Evolutionary conservation across 2,888 invertebrate genomes (phyloP).

Genomic region (Drosophila paramelanica): DNA sequence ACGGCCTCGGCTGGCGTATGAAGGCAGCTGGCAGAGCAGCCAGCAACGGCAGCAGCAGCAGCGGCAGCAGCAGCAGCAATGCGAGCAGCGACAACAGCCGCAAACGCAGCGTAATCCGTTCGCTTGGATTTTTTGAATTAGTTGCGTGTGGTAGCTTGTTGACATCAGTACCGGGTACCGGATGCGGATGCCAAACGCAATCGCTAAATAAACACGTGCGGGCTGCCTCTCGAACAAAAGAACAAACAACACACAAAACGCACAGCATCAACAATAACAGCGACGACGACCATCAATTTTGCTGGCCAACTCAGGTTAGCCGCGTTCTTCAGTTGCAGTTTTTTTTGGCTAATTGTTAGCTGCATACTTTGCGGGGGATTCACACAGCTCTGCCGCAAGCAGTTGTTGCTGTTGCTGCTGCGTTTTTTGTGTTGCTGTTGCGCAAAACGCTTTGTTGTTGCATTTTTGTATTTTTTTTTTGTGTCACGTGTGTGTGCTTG

Average conservation of each 20-base stretch:
- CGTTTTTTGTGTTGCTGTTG: constrained; percentile 31
- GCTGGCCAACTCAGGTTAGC: constrained; percentile 4
- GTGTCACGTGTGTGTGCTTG: constrained; percentile 32
- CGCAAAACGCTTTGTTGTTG: constrained; percentile 2
- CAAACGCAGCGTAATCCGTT: constrained; percentile 78
- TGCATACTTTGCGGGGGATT: neutral
- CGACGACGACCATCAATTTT: too few species aligned
- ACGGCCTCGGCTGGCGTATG: neutral
- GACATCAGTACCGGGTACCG: constrained; percentile 82
- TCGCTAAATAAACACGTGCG: constrained; percentile 53
- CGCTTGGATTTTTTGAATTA: constrained; percentile 81
- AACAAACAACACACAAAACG: neutral
- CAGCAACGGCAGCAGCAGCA: constrained; percentile 24
- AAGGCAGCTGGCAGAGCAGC: constrained; percentile 17
- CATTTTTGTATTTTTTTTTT: constrained; percentile 12
- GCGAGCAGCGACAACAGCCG: constrained; percentile 24
- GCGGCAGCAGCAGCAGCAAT: constrained; percentile 29
- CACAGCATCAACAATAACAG: constrained; percentile 11
- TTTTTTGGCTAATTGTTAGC: constrained; percentile 11
- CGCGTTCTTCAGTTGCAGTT: neutral
- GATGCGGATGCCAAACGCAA: constrained; percentile 71
- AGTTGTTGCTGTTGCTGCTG: constrained; percentile 10
- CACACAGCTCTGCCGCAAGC: neutral
- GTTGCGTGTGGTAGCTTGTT: constrained; percentile 83
- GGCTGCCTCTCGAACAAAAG: constrained; percentile 8